Base-by-base conservation (phyloP, 2,113 vertebrate species). In the Addax nasomaculatus region DNA sequence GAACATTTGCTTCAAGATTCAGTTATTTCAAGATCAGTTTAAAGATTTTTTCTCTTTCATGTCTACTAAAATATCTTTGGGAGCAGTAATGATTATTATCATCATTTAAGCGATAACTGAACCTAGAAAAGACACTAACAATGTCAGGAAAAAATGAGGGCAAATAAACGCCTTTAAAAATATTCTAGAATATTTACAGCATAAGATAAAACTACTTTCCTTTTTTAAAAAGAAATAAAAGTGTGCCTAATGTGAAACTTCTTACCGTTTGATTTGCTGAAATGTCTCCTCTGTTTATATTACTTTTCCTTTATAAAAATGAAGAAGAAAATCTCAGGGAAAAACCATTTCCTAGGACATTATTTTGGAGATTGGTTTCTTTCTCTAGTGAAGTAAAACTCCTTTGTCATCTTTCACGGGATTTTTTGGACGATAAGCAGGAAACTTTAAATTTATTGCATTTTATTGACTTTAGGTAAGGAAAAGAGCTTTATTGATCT, bases 281-380 rank as follows among this genome's bases (percentile, higher is more conserved):
- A 39, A 14, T 49, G 70, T 70, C 25, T 76, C 8, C 33, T 86
- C 86, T 23, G 3, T 97, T 98, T 96, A 23, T 88, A 85, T 97
- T 96, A 43, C 13, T 93, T 73, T 90, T 92, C 96, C 85, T 85
- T 95, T 96, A 96, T 93, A 96, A 98, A 97, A 97, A 86, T 60
- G 95, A 67, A 92, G 79, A 78, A 97, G 98, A 97, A 89, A 98
- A 64, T 88, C 94, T 86, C 60, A 84, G 92, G 51, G 55, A 96
- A 98, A 92, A 98, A 95, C 73, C 93, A 90, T 97, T 98, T 98
- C 93, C 93, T 93, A 70, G 89, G 60, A 98, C 95, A 87, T 96
- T 98, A 80, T 96, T 96, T 96, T 94, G 27, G 96, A 76, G 92
- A 98, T 98, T 98, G 95, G 19, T 94, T 98, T 98, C 49, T 93